These are phyloP conservation scores for Scaptodrosophila latifasciaeformis DNA, from an alignment of 2,888 invertebrate species.

Conservation along the genomic window DNA sequence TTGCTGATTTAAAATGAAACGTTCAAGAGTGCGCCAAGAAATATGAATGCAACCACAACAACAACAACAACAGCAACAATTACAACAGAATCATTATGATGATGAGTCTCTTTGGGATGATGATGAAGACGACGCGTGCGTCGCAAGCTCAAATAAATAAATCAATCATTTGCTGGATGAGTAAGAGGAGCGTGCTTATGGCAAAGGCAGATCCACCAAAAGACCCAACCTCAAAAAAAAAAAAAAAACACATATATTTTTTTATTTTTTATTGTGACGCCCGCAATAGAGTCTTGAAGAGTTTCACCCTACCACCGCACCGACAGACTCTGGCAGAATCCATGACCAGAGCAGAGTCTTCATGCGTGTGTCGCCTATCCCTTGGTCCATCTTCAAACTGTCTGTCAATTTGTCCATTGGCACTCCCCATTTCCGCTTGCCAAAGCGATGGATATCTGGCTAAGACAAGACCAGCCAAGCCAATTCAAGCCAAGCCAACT, in stretches of 20 bases:
- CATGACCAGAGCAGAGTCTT: background rate
- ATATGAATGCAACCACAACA: slow-evolving; percentile 14
- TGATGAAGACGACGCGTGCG: slow-evolving; percentile 43
- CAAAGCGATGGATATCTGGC: slow-evolving; percentile 54
- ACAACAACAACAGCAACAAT: slow-evolving; percentile 16
- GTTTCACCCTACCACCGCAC: too few species aligned
- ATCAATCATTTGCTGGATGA: slow-evolving; percentile 61
- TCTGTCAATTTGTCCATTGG: slow-evolving; percentile 23
- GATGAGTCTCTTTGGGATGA: too few species aligned
- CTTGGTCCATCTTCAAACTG: too few species aligned
- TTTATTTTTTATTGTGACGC: slow-evolving; percentile 5
- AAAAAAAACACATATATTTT: too few species aligned
- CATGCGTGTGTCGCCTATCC: background rate
- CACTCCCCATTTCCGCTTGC: slow-evolving; percentile 64
- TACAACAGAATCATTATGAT: background rate
- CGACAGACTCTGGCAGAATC: too few species aligned
- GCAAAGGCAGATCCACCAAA: background rate
- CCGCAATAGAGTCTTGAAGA: too few species aligned
- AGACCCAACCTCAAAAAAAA: slow-evolving; percentile 20
- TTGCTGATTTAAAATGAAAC: slow-evolving; percentile 62
- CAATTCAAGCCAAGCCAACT: slow-evolving; percentile 8
- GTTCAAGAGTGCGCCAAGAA: slow-evolving; percentile 31
- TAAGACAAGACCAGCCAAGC: slow-evolving; percentile 16
- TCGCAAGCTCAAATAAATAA: slow-evolving; percentile 60
- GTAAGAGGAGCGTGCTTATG: background rate